Conservation (phyloP, 2,888 invertebrate species). For the Drosophila subsilvestris region DNA sequence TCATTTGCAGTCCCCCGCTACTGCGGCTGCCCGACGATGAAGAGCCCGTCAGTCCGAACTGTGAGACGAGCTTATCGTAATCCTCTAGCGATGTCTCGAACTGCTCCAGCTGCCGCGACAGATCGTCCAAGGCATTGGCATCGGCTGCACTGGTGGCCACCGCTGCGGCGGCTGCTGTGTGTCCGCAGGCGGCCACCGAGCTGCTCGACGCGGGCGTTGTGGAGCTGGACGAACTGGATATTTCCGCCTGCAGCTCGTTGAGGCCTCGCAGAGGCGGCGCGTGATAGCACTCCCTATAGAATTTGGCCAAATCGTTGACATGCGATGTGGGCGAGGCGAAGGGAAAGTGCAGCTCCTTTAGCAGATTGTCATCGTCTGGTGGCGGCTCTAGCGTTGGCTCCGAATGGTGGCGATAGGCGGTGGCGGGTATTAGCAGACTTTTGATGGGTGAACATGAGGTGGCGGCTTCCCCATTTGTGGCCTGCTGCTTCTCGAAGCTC, state of each 20-base stretch:
- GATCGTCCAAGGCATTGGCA: slow-evolving; percentile 77
- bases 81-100: slow-evolving; percentile 84
- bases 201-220: slow-evolving; percentile 35
- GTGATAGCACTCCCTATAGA: slow-evolving; percentile 84
- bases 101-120: slow-evolving; percentile 83
- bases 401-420: slow-evolving; percentile 53
- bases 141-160: slow-evolving; percentile 48
- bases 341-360: slow-evolving; percentile 84
- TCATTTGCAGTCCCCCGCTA: slow-evolving; percentile 80
- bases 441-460: slow-evolving; percentile 77
- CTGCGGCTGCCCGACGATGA: slow-evolving; percentile 82
- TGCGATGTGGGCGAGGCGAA: slow-evolving; percentile 84
- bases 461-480: slow-evolving; percentile 4
- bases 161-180: slow-evolving; percentile 40
- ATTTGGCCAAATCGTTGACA: slow-evolving; percentile 84
- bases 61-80: slow-evolving; percentile 84
- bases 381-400: slow-evolving; percentile 47
- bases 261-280: slow-evolving; percentile 82
- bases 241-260: slow-evolving; percentile 67
- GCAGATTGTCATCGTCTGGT: slow-evolving; percentile 83
- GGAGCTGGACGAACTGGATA: slow-evolving; percentile 15
- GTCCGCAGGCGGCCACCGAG: slow-evolving; percentile 44
- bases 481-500: slow-evolving; percentile 71
- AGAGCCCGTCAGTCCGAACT: slow-evolving; percentile 78
- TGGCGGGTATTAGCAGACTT: slow-evolving; percentile 79